Base-by-base conservation (phyloP, 1,140 invertebrate genomes). In the Monomorium pharaonis region DNA sequence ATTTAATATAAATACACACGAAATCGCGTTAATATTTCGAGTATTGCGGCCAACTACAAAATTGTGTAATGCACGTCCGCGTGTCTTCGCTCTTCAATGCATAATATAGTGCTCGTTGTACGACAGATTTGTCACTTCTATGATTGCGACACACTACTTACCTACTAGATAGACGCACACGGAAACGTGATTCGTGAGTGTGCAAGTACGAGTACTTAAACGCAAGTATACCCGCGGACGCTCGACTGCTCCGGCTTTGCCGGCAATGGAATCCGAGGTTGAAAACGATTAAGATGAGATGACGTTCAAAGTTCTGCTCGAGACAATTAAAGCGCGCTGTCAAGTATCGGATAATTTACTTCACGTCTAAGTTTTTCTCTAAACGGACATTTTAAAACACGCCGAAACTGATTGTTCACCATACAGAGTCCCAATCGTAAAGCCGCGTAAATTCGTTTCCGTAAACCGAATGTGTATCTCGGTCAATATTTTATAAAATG, bases 131-230 rank as follows among this genome's bases (percentile, higher is more conserved):
- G 89, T 91, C 86, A 90, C 86, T 92, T 92, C 85, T 90, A 84
- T 87, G 86, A 91, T 92, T 91, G 88, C 91, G 78, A 85, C 86
- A 84, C 77, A 86, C 86, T 89, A 92, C 90, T 91, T 92, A 92
- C 85, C 86, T 91, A 92, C 77, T 91, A 89, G 77, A 89, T 80
- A 44, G 83, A 83, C 60, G 56, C 76, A 88, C 83, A 84, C 89
- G 10, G 49, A 67, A 69, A 65, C 33, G 37, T 44, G 44, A 60
- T 54, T 58, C 85, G 67, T 84, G 24, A 16, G 81, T 77, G 49
- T 80, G 75, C 65, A 75, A 88, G 60, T 47, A 44, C 56, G 75
- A 86, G 72, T 67, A 77, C 67, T 86, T 86, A 72, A 89, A 89
- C 42, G 44, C 60, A 42, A 80, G 62, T 77, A 78, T 75, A 70